Evolutionary conservation across 2,797 vertebrate species (phyloP).

Genomic region (Fundulus diaphanus): DNA sequence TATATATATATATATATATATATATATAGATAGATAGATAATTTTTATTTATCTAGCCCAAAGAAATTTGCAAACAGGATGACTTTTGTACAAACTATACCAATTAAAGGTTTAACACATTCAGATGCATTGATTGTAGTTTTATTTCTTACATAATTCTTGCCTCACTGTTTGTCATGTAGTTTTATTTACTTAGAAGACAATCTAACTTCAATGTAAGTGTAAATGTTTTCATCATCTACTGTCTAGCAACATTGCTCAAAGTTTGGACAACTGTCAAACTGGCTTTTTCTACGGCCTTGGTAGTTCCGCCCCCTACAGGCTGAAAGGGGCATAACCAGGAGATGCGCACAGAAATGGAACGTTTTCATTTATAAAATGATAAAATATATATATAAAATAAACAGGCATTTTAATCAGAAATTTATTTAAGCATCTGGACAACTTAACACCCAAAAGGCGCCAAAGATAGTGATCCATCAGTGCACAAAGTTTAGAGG

Average conservation of each 20-base stretch:
- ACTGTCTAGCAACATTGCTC: not conserved
- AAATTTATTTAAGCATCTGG: slow-evolving; percentile 61
- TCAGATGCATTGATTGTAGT: not conserved
- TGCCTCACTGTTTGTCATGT: not conserved
- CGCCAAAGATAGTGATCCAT: slow-evolving; percentile 14
- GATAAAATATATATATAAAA: slow-evolving; percentile 6
- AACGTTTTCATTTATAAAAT: not conserved
- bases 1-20: too few relatives aligned
- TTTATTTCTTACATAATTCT: not conserved
- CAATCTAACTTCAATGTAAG: not conserved
- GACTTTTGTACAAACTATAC: too few relatives aligned
- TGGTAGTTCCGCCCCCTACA: slow-evolving; percentile 61
- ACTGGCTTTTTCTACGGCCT: not conserved
- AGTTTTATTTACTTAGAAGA: not conserved
- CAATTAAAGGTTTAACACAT: not conserved
- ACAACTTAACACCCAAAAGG: slow-evolving; percentile 41
- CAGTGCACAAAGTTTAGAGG: slow-evolving; percentile 19
- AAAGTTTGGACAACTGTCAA: not conserved
- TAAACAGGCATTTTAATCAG: slow-evolving; percentile 20
- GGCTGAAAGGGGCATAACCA: slow-evolving; percentile 45
- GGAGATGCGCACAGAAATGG: not conserved
- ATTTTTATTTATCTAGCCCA: too few relatives aligned
- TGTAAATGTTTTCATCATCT: not conserved
- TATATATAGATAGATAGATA: too few relatives aligned
- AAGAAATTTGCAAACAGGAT: too few relatives aligned